These are phyloP conservation scores for Hemithea aestivaria DNA, from an alignment of 2,888 invertebrate genomes.

Conservation along the genomic window DNA sequence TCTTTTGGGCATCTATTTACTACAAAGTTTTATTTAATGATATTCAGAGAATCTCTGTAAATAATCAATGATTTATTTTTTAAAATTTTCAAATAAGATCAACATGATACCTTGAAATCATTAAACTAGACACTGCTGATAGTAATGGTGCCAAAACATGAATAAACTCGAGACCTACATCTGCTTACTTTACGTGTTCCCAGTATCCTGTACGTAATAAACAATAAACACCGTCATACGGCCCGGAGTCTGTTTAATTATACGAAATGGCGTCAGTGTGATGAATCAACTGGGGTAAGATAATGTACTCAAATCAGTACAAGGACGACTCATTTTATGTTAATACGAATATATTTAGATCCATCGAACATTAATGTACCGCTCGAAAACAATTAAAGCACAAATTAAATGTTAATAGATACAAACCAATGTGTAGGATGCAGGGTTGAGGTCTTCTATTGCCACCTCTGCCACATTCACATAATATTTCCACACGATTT, in stretches of 20 bases:
- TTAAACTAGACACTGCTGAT: too few species aligned
- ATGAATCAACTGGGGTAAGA: conserved; percentile 37
- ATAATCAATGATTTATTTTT: too few species aligned
- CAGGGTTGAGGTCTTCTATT: too few species aligned
- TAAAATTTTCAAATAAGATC: too few species aligned
- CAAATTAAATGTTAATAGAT: neutral
- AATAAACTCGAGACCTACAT: neutral
- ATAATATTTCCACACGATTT: neutral
- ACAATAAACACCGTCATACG: conserved; percentile 5
- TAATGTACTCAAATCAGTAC: conserved; percentile 7
- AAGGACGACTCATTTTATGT: conserved; percentile 6
- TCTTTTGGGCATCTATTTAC: too few species aligned
- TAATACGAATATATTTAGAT: too few species aligned
- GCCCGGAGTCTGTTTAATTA: conserved; percentile 35
- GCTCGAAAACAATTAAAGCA: neutral
- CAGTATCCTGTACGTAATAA: conserved; percentile 10
- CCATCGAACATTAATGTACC: too few species aligned
- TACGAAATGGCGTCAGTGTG: conserved; percentile 40
- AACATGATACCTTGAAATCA: too few species aligned
- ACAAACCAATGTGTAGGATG: conserved; percentile 1
- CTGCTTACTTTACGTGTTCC: conserved; percentile 2
- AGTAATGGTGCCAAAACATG: too few species aligned
- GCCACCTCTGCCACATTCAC: conserved; percentile 5
- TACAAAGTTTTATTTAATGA: too few species aligned
- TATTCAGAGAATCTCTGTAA: too few species aligned